Percentiles rank a stretch among this genome's conserved stretches.
Evolutionary conservation across 2,113 vertebrate species (phyloP).

Genomic region (Lagenorhynchus albirostris): DNA sequence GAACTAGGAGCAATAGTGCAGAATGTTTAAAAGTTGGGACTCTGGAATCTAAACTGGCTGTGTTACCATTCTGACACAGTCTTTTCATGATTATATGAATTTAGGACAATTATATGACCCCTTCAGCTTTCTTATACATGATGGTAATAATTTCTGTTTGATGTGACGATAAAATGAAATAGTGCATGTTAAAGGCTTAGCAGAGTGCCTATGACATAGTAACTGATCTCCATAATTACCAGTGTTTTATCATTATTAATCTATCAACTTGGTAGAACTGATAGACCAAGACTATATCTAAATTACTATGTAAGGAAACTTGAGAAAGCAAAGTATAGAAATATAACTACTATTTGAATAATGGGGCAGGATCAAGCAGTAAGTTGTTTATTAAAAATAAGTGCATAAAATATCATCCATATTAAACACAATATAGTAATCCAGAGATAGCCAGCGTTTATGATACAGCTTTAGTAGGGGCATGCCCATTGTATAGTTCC

Average conservation of each 20-base stretch:
- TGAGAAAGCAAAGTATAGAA: background rate
- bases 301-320: background rate
- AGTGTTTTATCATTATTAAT: background rate
- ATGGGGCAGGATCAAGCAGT: background rate
- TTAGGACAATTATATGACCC: background rate
- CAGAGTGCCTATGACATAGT: background rate
- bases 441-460: background rate
- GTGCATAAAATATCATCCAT: background rate
- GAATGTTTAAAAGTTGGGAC: background rate
- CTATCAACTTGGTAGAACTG: background rate
- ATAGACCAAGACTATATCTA: background rate
- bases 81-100: background rate
- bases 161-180: constrained; percentile 2
- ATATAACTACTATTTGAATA: background rate
- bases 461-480: background rate
- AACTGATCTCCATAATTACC: background rate
- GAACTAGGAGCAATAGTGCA: background rate
- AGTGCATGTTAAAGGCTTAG: background rate
- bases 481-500: background rate
- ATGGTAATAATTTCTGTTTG: background rate
- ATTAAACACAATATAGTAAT: background rate
- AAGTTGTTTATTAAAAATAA: background rate
- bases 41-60: background rate
- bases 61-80: background rate
- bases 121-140: background rate